These are phyloP conservation scores for Pomacea maculata DNA, from an alignment of 1,140 invertebrate genomes.

Conservation along the genomic window DNA sequence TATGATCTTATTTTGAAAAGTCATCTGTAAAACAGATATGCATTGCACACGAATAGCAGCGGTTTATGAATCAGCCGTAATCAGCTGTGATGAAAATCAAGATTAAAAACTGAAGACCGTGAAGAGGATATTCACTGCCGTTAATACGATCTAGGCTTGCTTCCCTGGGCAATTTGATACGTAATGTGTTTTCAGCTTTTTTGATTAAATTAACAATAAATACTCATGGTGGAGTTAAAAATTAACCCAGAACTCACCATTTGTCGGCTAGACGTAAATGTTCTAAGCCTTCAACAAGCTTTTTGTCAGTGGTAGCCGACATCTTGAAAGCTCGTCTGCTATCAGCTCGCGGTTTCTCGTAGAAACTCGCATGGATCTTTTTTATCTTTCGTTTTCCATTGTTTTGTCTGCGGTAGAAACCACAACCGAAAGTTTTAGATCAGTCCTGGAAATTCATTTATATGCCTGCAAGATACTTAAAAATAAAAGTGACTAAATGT, in stretches of 20 bases:
- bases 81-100: neutral
- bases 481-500: no score
- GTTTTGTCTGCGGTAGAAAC: no score
- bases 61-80: neutral
- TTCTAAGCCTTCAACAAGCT: conserved; percentile 72
- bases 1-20: no score
- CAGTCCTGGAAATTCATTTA: no score
- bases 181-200: neutral
- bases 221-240: conserved; percentile 4
- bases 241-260: conserved; percentile 67
- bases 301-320: conserved; percentile 39
- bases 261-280: conserved; percentile 80
- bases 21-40: no score
- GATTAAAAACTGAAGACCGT: neutral
- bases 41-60: no score
- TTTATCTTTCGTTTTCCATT: no score
- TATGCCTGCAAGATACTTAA: no score
- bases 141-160: neutral
- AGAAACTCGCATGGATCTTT: no score
- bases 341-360: neutral
- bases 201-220: neutral
- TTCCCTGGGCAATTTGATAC: neutral
- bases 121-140: neutral
- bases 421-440: no score
- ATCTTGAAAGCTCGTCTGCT: conserved; percentile 32